These are phyloP conservation scores for Microplitis demolitor DNA, from an alignment of 1,140 invertebrate genomes.

Conservation along the genomic window DNA sequence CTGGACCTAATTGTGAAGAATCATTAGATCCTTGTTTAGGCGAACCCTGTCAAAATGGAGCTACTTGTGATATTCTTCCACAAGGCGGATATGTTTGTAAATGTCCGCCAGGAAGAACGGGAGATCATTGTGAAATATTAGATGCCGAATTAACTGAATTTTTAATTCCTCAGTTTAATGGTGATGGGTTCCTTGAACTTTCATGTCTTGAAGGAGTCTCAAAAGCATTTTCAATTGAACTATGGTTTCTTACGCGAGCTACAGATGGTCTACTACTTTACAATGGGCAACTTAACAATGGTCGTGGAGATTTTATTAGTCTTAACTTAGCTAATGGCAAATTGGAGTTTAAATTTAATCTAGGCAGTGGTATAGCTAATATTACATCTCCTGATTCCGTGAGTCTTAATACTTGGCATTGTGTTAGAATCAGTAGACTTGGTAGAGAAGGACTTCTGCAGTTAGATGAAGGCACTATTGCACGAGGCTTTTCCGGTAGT, in stretches of 20 bases:
- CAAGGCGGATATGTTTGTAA: constrained; percentile 69
- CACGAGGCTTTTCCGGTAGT: constrained; percentile 73
- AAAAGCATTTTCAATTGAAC: constrained; percentile 79
- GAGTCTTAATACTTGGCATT: constrained; percentile 79
- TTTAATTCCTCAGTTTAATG: constrained; percentile 74
- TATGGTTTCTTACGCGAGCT: constrained; percentile 82
- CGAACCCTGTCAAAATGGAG: constrained; percentile 75
- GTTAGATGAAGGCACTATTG: constrained; percentile 73
- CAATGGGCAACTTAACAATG: constrained; percentile 79
- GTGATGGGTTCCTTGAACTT: constrained; percentile 78
- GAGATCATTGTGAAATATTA: constrained; percentile 67
- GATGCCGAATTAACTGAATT: constrained; percentile 68
- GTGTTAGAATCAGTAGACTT: constrained; percentile 73
- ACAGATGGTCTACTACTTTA: constrained; percentile 83
- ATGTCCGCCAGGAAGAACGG: constrained; percentile 69
- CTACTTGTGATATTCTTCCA: constrained; percentile 70
- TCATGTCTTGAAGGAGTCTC: constrained; percentile 77
- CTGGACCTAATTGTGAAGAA: constrained; percentile 77
- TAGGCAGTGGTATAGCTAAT: constrained; percentile 85
- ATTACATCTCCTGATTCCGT: constrained; percentile 70
- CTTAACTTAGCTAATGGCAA: constrained; percentile 79
- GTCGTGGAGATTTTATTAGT: constrained; percentile 84
- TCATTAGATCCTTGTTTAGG: constrained; percentile 75
- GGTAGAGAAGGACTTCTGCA: constrained; percentile 79
- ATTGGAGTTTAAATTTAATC: constrained; percentile 84